These are phyloP conservation scores for Xestia c-nigrum DNA, from an alignment of 2,888 invertebrate genomes.

Conservation along the genomic window DNA sequence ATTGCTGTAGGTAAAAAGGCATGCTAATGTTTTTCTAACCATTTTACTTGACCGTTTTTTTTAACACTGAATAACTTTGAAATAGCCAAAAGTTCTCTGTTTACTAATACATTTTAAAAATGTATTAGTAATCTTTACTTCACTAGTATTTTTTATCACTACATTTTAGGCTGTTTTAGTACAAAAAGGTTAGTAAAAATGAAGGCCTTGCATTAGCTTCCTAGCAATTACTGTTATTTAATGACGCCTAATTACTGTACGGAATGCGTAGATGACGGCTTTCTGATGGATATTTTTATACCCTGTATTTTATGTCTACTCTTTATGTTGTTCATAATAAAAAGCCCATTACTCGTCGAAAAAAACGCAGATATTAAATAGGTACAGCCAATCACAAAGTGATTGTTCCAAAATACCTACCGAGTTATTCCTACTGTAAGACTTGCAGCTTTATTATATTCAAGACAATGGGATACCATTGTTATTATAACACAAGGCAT, in stretches of 20 bases:
- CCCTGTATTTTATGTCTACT: neutral
- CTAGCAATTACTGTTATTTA: neutral
- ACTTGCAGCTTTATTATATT: too few relatives aligned
- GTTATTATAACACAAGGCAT: neutral
- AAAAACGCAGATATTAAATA: neutral
- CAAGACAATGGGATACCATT: too few relatives aligned
- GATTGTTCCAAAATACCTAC: neutral
- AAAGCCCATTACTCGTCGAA: neutral
- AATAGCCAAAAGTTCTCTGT: neutral
- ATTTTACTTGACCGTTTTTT: neutral
- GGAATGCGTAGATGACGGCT: neutral
- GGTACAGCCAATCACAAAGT: neutral
- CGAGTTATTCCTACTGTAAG: too few relatives aligned
- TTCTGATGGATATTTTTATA: neutral
- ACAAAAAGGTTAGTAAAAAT: too few relatives aligned
- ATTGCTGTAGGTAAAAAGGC: conserved; percentile 8
- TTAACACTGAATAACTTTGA: neutral
- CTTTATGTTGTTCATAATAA: neutral
- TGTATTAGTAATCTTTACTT: neutral
- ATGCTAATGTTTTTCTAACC: neutral
- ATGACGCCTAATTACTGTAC: neutral
- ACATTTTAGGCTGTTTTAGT: too few relatives aligned
- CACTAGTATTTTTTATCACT: too few relatives aligned
- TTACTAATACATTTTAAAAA: neutral
- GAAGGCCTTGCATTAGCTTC: too few relatives aligned